A percentile compares a stretch with the other conserved stretches of the same genome.
Conservation (phyloP, 2,888 invertebrate genomes). For the Stegana nigrithorax region DNA sequence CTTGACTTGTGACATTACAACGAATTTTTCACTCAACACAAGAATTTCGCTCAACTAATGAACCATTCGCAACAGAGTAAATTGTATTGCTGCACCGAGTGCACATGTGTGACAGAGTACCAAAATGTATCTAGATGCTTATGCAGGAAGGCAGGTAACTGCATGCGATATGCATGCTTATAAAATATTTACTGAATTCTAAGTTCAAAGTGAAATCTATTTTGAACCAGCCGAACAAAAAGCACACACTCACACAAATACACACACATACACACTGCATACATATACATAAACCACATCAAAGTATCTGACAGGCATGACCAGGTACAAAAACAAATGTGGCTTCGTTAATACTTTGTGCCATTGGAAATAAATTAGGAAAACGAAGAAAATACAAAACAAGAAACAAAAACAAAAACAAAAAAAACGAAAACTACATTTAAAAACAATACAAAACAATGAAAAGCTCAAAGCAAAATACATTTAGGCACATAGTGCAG, state of each 20-base stretch:
- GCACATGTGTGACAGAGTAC: not conserved
- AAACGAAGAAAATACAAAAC: not conserved
- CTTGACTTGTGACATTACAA: slow-evolving; percentile 39
- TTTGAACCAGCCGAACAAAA: not conserved
- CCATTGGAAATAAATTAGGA: not conserved
- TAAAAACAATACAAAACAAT: too few relatives aligned
- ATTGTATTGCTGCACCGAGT: slow-evolving; percentile 3
- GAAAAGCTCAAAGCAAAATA: too few relatives aligned
- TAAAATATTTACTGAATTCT: slow-evolving; percentile 7
- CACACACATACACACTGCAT: too few relatives aligned
- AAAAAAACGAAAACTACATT: too few relatives aligned
- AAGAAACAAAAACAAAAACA: not conserved
- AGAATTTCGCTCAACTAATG: slow-evolving; percentile 43
- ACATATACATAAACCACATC: slow-evolving; percentile 2
- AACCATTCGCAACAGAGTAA: slow-evolving; percentile 36
- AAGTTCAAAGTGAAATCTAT: not conserved
- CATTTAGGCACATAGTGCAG: slow-evolving; percentile 5
- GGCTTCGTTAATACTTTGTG: too few relatives aligned
- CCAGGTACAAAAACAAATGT: too few relatives aligned
- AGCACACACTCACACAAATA: not conserved
- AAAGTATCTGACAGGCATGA: not conserved
- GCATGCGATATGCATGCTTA: not conserved
- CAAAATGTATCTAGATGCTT: not conserved
- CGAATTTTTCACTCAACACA: slow-evolving; percentile 42
- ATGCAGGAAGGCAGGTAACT: too few relatives aligned